Evolutionary conservation across 2,113 vertebrate genomes (phyloP).

Genomic region (Terrapene triunguis): DNA sequence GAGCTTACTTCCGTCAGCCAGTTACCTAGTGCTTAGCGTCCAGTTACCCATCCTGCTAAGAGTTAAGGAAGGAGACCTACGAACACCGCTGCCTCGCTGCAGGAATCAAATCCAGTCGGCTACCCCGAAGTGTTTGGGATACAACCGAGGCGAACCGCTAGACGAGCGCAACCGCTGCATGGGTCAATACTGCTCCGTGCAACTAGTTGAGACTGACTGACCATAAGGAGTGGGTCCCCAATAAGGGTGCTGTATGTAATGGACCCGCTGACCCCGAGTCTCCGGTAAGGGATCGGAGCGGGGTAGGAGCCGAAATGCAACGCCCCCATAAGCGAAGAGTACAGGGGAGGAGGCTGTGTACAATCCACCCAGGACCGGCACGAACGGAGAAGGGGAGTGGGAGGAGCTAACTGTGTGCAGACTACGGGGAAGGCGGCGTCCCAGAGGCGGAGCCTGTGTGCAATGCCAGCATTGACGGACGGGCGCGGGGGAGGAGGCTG

Average conservation of each 20-base stretch:
- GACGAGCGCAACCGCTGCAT: background rate
- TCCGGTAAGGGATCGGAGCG: background rate
- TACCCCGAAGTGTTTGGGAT: background rate
- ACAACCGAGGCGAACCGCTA: background rate
- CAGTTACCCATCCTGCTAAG: too few relatives aligned
- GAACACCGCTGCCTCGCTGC: background rate
- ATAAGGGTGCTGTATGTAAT: too few relatives aligned
- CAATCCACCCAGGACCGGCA: too few relatives aligned
- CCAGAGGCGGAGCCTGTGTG: background rate
- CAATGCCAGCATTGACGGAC: background rate
- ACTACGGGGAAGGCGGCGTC: background rate
- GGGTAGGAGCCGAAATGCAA: too few relatives aligned
- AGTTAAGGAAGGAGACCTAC: background rate
- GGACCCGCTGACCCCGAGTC: background rate
- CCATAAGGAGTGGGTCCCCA: too few relatives aligned
- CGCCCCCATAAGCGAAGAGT: background rate
- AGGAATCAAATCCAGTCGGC: background rate
- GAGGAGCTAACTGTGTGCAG: slow-evolving; percentile 1
- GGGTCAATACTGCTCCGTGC: background rate
- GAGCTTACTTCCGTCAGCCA: background rate
- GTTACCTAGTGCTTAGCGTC: background rate
- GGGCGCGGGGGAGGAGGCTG: background rate
- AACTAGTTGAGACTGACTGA: background rate
- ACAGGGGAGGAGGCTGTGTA: too few relatives aligned
- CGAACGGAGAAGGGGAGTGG: background rate